A percentile compares a stretch with the other conserved stretches of the same genome.
These are phyloP conservation scores for Mayetiola destructor DNA, from an alignment of 2,888 invertebrate species.

Conservation along the genomic window DNA sequence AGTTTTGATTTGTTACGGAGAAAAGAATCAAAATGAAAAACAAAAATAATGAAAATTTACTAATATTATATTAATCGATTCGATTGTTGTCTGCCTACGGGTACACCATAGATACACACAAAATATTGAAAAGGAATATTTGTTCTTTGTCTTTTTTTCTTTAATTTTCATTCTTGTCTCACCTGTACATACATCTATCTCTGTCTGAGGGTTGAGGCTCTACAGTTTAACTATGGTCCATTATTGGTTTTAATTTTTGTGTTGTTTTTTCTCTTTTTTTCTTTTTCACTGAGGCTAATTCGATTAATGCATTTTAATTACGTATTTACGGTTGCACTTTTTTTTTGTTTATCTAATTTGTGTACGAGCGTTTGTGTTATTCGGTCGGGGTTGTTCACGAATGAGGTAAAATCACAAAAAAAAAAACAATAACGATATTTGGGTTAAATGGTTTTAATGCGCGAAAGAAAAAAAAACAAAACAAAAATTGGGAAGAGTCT, in stretches of 20 bases:
- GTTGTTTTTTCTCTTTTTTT: not conserved
- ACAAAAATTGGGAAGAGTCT: too few species aligned
- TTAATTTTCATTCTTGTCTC: not conserved
- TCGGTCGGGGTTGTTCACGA: too few species aligned
- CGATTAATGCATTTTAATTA: conserved; percentile 7
- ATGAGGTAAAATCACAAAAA: too few species aligned
- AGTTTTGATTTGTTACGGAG: not conserved
- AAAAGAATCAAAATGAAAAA: not conserved
- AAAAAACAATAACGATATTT: too few species aligned
- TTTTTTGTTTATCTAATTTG: not conserved
- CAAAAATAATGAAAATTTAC: not conserved
- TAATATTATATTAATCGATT: too few species aligned
- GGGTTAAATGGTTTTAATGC: too few species aligned
- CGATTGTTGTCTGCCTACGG: too few species aligned
- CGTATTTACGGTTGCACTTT: conserved; percentile 9
- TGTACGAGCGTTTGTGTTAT: not conserved
- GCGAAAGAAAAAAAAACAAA: too few species aligned
- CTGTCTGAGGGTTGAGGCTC: not conserved
- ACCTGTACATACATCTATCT: not conserved
- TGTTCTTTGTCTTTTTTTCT: not conserved
- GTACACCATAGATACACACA: not conserved
- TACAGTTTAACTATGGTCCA: not conserved
- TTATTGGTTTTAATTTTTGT: not conserved
- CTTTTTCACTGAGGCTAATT: conserved; percentile 13
- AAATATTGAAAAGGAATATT: not conserved